These are phyloP conservation scores for Coptotermes formosanus DNA, from an alignment of 1,140 invertebrate genomes.

Conservation along the genomic window DNA sequence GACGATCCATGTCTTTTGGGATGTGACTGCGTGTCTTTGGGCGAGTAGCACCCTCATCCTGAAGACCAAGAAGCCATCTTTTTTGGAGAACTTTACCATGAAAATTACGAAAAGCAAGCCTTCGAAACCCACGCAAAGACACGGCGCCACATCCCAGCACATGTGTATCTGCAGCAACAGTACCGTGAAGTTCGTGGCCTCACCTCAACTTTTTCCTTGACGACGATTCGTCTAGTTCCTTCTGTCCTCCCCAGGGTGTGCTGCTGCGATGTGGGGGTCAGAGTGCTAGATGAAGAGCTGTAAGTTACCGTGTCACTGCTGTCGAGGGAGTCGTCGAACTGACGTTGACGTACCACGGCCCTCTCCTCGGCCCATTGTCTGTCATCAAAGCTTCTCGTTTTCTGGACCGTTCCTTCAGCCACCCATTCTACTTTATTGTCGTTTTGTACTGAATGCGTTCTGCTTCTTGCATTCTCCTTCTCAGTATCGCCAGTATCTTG, in stretches of 20 bases:
- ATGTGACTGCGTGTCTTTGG: no score
- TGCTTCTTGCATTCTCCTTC: constrained; percentile 32
- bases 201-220: constrained; percentile 1
- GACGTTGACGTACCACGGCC: background rate
- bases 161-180: no score
- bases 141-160: no score
- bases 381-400: constrained; percentile 7
- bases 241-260: background rate
- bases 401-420: background rate
- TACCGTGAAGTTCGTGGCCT: background rate
- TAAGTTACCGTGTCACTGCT: background rate
- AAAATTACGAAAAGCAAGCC: no score
- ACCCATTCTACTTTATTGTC: constrained; percentile 35
- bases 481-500: constrained; percentile 29
- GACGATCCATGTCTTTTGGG: no score
- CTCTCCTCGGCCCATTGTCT: background rate
- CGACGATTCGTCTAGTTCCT: background rate
- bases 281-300: constrained; percentile 18
- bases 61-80: no score
- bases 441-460: constrained; percentile 27
- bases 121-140: no score
- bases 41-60: no score
- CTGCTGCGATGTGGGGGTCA: background rate
- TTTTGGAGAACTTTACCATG: no score
- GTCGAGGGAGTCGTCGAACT: background rate